Conservation (phyloP, 2,797 vertebrate species). For the Lophius americanus region DNA sequence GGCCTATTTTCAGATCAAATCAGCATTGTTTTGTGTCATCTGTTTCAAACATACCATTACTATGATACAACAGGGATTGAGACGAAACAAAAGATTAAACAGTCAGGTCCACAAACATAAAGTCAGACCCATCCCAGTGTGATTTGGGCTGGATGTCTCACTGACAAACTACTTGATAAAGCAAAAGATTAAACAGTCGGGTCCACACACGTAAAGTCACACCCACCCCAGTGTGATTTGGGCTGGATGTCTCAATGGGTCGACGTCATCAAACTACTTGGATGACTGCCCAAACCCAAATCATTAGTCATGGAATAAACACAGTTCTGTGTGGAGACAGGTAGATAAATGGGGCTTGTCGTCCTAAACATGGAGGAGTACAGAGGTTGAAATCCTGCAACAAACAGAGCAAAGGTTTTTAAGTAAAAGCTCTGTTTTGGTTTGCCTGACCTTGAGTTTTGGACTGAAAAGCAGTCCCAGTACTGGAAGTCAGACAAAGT, state of each 20-base stretch:
- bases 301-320: slow-evolving; percentile 28
- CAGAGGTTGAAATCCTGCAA: background rate
- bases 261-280: background rate
- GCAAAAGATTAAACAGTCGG: slow-evolving; percentile 11
- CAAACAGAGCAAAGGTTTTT: background rate
- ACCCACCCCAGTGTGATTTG: slow-evolving; percentile 13
- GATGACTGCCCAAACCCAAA: slow-evolving; percentile 15
- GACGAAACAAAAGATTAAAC: slow-evolving; percentile 21
- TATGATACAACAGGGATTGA: background rate
- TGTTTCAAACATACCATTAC: background rate
- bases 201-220: slow-evolving; percentile 11
- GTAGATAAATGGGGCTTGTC: slow-evolving; percentile 17
- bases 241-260: background rate
- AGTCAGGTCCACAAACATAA: background rate
- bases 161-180: slow-evolving; percentile 13
- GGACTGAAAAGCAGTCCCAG: slow-evolving; percentile 12
- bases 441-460: slow-evolving; percentile 32
- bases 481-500: slow-evolving; percentile 32
- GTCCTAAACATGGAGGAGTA: background rate
- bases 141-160: slow-evolving; percentile 5
- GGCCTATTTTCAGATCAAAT: slow-evolving; percentile 33
- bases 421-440: background rate
- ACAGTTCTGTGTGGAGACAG: slow-evolving; percentile 3
- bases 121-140: slow-evolving; percentile 19
- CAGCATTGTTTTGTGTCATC: slow-evolving; percentile 5